Conservation (phyloP, 64 coral and sea anemone species). For the Anthopleura sola region DNA sequence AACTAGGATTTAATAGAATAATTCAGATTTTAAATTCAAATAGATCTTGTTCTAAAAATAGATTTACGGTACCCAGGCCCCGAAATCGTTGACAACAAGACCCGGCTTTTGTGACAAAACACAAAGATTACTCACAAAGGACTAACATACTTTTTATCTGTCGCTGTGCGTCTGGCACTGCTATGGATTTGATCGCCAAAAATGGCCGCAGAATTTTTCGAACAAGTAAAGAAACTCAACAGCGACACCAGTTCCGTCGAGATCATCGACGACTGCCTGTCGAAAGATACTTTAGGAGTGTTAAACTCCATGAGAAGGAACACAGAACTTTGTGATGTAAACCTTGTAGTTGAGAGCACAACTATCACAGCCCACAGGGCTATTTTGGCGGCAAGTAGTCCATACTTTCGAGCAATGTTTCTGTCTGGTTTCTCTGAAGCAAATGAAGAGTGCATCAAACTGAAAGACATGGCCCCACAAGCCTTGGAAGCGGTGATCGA, state of each 20-base stretch:
- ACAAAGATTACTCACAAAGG: constrained; percentile 10
- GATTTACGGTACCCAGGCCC: not conserved
- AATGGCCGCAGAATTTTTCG: not conserved
- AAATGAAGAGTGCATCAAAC: constrained; percentile 57
- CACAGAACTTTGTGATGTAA: constrained; percentile 84
- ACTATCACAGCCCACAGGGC: constrained; percentile 71
- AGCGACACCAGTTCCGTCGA: constrained; percentile 73
- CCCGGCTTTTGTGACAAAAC: constrained; percentile 11
- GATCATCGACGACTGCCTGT: constrained; percentile 67
- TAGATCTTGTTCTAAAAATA: no score
- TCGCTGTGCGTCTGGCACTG: not conserved
- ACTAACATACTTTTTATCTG: not conserved
- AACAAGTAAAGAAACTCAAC: not conserved
- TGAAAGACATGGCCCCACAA: constrained; percentile 66
- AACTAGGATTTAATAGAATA: no score
- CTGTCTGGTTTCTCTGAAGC: constrained; percentile 91
- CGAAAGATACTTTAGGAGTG: constrained; percentile 69
- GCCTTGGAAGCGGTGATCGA: constrained; percentile 76
- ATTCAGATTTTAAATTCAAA: no score
- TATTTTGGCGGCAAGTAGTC: constrained; percentile 93
- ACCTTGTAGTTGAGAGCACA: constrained; percentile 48
- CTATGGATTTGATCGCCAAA: constrained; percentile 14
- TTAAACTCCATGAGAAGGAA: constrained; percentile 79
- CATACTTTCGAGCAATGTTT: constrained; percentile 98
- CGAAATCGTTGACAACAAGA: constrained; percentile 9